These are phyloP conservation scores for Mesaphorura yosii DNA, from an alignment of 1,140 invertebrate species.

Conservation along the genomic window DNA sequence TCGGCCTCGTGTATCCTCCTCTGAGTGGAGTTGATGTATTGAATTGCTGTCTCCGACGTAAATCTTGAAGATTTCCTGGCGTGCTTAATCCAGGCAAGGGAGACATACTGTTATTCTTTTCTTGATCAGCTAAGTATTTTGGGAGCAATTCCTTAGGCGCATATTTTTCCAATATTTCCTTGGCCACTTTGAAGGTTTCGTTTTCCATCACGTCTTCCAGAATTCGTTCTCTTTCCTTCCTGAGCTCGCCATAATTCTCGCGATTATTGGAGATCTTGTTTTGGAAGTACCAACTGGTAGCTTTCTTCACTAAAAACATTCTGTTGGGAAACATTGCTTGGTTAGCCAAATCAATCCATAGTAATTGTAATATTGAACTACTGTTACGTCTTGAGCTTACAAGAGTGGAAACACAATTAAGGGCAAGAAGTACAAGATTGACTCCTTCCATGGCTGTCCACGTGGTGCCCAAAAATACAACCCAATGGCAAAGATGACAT, in stretches of 20 bases:
- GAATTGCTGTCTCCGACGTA: constrained; percentile 9
- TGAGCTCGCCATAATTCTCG: constrained; percentile 57
- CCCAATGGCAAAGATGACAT: constrained; percentile 56
- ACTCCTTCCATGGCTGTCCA: constrained; percentile 44
- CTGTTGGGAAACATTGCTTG: no score
- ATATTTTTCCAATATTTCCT: constrained; percentile 80
- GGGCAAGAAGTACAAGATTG: constrained; percentile 57
- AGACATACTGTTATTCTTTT: constrained; percentile 4
- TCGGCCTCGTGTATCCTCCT: neutral
- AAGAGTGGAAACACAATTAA: constrained; percentile 61
- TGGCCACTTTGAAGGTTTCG: constrained; percentile 94
- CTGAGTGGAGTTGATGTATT: constrained; percentile 2
- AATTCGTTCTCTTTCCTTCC: constrained; percentile 72
- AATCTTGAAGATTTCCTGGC: constrained; percentile 10
- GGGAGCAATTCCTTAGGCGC: constrained; percentile 51
- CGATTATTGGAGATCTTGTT: constrained; percentile 68
- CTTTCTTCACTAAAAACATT: constrained; percentile 60
- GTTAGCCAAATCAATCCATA: constrained; percentile 23
- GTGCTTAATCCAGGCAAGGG: constrained; percentile 9
- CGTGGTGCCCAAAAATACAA: constrained; percentile 64
- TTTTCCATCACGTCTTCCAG: constrained; percentile 93
- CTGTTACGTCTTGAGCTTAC: constrained; percentile 51
- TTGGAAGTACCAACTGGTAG: constrained; percentile 77
- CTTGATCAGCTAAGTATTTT: constrained; percentile 29
- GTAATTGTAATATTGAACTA: constrained; percentile 12